phyloP scores from a whole-genome alignment of 2,888 invertebrate species.

The Pegoplata infirma region DNA sequence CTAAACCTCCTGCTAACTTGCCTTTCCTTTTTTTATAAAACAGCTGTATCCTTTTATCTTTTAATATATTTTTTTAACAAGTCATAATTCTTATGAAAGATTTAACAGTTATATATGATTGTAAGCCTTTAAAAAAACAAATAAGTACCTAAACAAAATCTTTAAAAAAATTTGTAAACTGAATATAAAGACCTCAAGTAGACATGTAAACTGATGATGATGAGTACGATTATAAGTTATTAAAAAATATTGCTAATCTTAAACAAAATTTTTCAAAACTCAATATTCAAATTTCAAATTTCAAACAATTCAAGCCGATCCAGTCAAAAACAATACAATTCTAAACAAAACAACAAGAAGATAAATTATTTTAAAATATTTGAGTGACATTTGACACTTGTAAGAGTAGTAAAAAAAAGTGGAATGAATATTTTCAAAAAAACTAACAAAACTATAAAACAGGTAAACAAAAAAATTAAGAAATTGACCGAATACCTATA shows the following conservation, averaged over 20 bases:
- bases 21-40: background rate
- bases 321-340: conserved; percentile 23
- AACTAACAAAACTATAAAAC: conserved; percentile 28
- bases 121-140: conserved; percentile 50
- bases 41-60: background rate
- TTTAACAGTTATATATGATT: conserved; percentile 33
- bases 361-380: conserved; percentile 41
- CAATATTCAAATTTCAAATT: conserved; percentile 60
- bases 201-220: conserved; percentile 31
- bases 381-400: conserved; percentile 61
- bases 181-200: conserved; percentile 10
- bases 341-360: conserved; percentile 37
- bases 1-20: no score
- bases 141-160: conserved; percentile 32
- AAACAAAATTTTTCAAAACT: background rate
- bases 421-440: conserved; percentile 11
- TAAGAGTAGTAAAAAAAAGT: no score
- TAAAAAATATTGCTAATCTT: conserved; percentile 63
- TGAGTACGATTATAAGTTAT: conserved; percentile 52
- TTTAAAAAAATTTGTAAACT: conserved; percentile 7
- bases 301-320: conserved; percentile 57
- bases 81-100: conserved; percentile 53
- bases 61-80: conserved; percentile 17
- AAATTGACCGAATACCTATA: conserved; percentile 29
- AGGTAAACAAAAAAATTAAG: conserved; percentile 41